These are phyloP conservation scores for Microtus ochrogaster DNA, from an alignment of 2,113 vertebrate species.

Conservation along the genomic window DNA sequence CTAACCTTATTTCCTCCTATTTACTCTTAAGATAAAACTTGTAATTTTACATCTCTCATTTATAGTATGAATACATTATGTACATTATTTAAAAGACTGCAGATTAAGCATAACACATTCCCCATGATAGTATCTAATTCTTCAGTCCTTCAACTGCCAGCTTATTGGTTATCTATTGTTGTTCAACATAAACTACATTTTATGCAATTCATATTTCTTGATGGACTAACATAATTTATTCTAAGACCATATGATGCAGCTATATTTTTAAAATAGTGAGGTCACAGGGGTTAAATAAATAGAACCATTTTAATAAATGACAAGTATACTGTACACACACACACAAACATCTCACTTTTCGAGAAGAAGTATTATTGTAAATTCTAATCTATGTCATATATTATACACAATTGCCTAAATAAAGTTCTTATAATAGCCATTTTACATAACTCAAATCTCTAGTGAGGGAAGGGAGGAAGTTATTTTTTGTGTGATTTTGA, in stretches of 20 bases:
- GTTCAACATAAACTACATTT: constrained; percentile 40
- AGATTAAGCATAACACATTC: constrained; percentile 23
- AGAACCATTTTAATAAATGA: constrained; percentile 28
- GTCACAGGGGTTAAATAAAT: background rate
- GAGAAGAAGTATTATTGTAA: background rate
- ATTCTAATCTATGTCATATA: constrained; percentile 36
- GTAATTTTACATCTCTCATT: background rate
- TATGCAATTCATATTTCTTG: constrained; percentile 29
- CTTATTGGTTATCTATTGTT: constrained; percentile 27
- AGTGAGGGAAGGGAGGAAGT: background rate
- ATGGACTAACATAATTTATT: background rate
- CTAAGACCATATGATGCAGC: background rate
- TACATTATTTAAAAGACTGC: constrained; percentile 46
- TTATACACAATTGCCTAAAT: background rate
- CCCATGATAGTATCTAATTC: constrained; percentile 14
- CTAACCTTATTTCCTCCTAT: constrained; percentile 34
- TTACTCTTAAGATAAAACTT: constrained; percentile 43
- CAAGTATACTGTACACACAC: background rate
- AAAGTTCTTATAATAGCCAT: background rate
- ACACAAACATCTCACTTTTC: constrained; percentile 6
- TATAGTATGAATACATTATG: constrained; percentile 28
- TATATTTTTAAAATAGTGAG: background rate
- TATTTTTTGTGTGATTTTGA: constrained; percentile 18
- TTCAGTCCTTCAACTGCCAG: constrained; percentile 16
- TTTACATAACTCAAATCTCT: constrained; percentile 30